Evolutionary conservation across 2,113 vertebrate genomes (phyloP).

Genomic region (Tonatia bakeri): DNA sequence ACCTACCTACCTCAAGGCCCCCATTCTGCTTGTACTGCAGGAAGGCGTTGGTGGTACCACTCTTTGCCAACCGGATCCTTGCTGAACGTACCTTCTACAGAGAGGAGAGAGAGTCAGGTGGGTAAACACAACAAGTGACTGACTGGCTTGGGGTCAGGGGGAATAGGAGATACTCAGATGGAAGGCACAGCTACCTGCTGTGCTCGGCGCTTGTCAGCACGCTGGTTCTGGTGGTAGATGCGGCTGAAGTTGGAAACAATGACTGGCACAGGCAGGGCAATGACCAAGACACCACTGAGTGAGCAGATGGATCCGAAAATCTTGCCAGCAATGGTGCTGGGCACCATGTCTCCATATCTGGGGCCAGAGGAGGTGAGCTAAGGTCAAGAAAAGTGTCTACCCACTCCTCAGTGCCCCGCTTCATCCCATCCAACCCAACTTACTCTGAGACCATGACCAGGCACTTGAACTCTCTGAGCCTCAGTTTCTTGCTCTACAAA

Average conservation of each 20-base stretch:
- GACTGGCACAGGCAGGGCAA: conserved; percentile 91
- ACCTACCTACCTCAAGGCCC: conserved; percentile 82
- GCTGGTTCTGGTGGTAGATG: conserved; percentile 96
- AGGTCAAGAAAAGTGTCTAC: conserved; percentile 27
- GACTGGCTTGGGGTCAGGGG: background rate
- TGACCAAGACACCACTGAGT: conserved; percentile 92
- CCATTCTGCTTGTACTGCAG: conserved; percentile 90
- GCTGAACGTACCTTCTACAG: conserved; percentile 90
- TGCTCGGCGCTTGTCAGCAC: conserved; percentile 83
- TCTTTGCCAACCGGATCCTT: conserved; percentile 91
- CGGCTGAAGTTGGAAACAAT: conserved; percentile 95
- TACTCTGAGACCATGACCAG: background rate
- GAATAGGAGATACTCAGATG: background rate
- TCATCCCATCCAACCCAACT: background rate
- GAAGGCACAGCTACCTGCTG: conserved; percentile 73
- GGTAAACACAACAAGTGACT: background rate
- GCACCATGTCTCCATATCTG: conserved; percentile 82
- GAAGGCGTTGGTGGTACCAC: conserved; percentile 90
- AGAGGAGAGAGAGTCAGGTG: background rate
- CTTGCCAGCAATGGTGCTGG: conserved; percentile 86
- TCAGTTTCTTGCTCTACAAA: conserved; percentile 26
- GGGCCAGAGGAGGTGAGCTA: background rate
- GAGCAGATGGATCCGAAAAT: conserved; percentile 95
- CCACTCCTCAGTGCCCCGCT: background rate
- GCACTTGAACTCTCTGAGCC: background rate